Conservation (phyloP, 2,888 invertebrate species). For the Trichogramma dendrolimi region DNA sequence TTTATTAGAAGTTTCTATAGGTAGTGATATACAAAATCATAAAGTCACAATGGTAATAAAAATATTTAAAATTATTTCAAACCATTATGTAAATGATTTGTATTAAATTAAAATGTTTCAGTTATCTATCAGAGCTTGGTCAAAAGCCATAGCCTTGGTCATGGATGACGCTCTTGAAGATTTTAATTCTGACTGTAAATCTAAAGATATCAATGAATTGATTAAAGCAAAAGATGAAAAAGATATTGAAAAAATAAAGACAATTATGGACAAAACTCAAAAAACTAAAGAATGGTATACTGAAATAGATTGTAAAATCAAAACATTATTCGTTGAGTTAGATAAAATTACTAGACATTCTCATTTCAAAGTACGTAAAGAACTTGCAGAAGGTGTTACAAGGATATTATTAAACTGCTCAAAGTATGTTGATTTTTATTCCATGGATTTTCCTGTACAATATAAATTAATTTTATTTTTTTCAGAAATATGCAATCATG, state of each 20-base stretch:
- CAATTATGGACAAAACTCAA: slow-evolving; percentile 47
- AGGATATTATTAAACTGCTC: slow-evolving; percentile 60
- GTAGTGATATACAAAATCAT: slow-evolving; percentile 61
- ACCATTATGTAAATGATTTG: slow-evolving; percentile 8
- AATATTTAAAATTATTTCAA: slow-evolving; percentile 30
- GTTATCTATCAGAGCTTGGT: slow-evolving; percentile 53
- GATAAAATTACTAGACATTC: slow-evolving; percentile 59
- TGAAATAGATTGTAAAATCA: slow-evolving; percentile 59
- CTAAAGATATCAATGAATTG: slow-evolving; percentile 10
- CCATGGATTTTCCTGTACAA: slow-evolving; percentile 9
- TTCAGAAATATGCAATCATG: slow-evolving; percentile 62
- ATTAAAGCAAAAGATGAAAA: slow-evolving; percentile 35
- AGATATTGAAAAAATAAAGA: slow-evolving; percentile 44
- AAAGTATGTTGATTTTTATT: slow-evolving; percentile 47
- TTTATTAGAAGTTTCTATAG: slow-evolving; percentile 58
- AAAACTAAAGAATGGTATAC: slow-evolving; percentile 59
- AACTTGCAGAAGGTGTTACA: slow-evolving; percentile 60
- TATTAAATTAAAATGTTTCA: slow-evolving; percentile 38
- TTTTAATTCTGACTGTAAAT: slow-evolving; percentile 18
- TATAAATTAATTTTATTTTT: slow-evolving; percentile 20
- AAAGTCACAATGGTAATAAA: slow-evolving; percentile 58
- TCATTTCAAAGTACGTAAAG: slow-evolving; percentile 61
- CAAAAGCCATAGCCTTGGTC: slow-evolving; percentile 51
- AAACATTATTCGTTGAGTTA: slow-evolving; percentile 55
- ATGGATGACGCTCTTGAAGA: slow-evolving; percentile 49